Base-by-base conservation (phyloP, 2,888 invertebrate species). In the Myopa tessellatipennis region DNA sequence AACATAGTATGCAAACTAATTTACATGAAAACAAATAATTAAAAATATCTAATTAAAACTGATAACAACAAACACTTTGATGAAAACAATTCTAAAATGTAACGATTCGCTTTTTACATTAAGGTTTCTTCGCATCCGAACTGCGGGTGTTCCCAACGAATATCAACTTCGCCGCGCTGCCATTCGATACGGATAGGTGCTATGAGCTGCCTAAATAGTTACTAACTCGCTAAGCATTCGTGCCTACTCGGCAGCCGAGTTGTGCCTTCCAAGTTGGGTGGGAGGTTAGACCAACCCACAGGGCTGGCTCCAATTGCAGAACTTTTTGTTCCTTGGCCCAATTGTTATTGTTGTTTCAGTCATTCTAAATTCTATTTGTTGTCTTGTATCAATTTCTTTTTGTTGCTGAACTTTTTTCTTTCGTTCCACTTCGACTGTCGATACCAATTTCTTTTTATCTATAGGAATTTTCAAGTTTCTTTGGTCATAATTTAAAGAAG, bases 241-340 rank as follows among this genome's bases (percentile, higher is more conserved):
- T n/a, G n/a, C n/a, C n/a, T n/a, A n/a, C n/a, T n/a, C n/a, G n/a
- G n/a, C n/a, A n/a, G n/a, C n/a, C n/a, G n/a, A n/a, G n/a, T n/a
- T n/a, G n/a, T n/a, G n/a, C n/a, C n/a, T n/a, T n/a, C n/a, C n/a
- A n/a, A n/a, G n/a, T n/a, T n/a, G n/a, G n/a, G n/a, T n/a, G n/a
- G n/a, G n/a, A n/a, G n/a, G n/a, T n/a, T n/a, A n/a, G n/a, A n/a
- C n/a, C n/a, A n/a, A n/a, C n/a, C n/a, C n/a, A n/a, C n/a, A n/a
- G n/a, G 79, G 82, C 82, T 71, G 83, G 84, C 85, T 84, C 84
- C 80, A 85, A 83, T 85, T 83, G 78, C 81, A 61, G 81, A 85
- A 83, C 80, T 85, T 77, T 74, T 58, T 14, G 10, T n/a, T 12
- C 4, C 55, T 55, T 40, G n/a, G n/a, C 55, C 12, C 55, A 55